Conservation (phyloP, 2,113 vertebrate species). For the Python bivittatus region DNA sequence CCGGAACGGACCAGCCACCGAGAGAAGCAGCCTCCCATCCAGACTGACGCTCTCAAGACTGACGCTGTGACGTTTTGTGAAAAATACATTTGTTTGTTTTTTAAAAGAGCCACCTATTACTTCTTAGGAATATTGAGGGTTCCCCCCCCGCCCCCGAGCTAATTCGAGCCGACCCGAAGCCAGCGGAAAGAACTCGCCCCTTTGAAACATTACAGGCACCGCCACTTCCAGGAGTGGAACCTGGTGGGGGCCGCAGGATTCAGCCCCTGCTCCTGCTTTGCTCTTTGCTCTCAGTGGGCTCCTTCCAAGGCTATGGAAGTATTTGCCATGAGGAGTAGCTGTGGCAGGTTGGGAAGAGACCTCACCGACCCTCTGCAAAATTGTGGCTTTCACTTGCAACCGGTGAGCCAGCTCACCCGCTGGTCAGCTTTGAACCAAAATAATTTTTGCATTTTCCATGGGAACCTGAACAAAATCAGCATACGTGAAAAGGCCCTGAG, state of each 20-base stretch:
- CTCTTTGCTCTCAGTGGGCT: neutral
- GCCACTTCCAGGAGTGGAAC: neutral
- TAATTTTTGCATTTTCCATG: neutral
- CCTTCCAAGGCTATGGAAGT: neutral
- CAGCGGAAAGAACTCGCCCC: too few relatives aligned
- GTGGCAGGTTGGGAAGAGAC: neutral
- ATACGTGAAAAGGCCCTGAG: neutral
- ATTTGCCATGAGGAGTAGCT: neutral
- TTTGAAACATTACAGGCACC: neutral
- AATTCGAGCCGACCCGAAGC: neutral
- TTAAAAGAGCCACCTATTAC: neutral
- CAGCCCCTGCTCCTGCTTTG: neutral
- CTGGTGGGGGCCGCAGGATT: neutral
- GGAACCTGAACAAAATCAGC: neutral
- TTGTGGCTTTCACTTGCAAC: neutral
- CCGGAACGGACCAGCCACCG: conserved; percentile 34
- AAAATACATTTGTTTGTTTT: neutral
- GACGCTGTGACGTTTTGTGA: rapidly evolving
- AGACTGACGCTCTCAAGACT: neutral
- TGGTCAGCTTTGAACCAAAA: neutral
- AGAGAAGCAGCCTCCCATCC: neutral
- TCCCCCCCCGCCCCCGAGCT: neutral
- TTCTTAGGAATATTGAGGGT: neutral
- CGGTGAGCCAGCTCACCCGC: neutral
- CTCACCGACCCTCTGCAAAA: too few relatives aligned